Evolutionary conservation across 2,797 vertebrate genomes (phyloP).

Genomic region (Typhlichthys subterraneus): DNA sequence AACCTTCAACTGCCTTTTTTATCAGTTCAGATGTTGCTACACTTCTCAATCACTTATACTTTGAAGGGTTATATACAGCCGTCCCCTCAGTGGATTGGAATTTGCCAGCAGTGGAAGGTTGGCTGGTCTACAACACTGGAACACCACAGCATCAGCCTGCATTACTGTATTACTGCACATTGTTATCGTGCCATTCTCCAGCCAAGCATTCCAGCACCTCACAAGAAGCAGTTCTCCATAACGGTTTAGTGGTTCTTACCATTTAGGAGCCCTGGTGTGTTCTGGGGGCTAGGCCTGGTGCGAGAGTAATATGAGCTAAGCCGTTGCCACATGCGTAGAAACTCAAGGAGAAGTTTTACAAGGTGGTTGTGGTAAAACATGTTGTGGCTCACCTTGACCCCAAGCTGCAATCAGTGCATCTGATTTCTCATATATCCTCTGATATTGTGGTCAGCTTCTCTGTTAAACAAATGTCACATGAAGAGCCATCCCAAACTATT

Average conservation of each 20-base stretch:
- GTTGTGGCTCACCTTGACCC: constrained; percentile 17
- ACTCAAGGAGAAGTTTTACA: constrained; percentile 14
- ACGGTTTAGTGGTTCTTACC: constrained; percentile 24
- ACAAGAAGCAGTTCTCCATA: constrained; percentile 38
- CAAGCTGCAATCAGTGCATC: constrained; percentile 13
- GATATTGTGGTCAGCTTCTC: constrained; percentile 33
- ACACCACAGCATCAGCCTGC: constrained; percentile 53
- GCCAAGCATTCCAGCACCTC: constrained; percentile 56
- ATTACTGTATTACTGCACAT: constrained; percentile 25
- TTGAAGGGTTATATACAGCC: constrained; percentile 29
- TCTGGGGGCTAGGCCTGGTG: constrained; percentile 15
- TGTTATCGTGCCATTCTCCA: constrained; percentile 43
- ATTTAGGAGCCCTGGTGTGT: constrained; percentile 34
- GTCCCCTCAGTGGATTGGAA: constrained; percentile 67
- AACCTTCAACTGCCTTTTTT: constrained; percentile 43
- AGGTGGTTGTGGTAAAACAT: no score
- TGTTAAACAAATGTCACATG: constrained; percentile 44
- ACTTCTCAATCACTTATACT: constrained; percentile 43
- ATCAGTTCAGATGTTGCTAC: constrained; percentile 41
- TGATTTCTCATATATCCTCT: constrained; percentile 29
- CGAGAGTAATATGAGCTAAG: neutral
- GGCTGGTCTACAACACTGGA: constrained; percentile 43
- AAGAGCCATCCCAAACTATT: constrained; percentile 29
- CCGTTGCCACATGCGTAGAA: neutral
- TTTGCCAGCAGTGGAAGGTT: constrained; percentile 52